A percentile compares a stretch with the other conserved stretches of the same genome.
Conservation (phyloP, 2,888 invertebrate species). For the Rhynchonema sp. region DNA sequence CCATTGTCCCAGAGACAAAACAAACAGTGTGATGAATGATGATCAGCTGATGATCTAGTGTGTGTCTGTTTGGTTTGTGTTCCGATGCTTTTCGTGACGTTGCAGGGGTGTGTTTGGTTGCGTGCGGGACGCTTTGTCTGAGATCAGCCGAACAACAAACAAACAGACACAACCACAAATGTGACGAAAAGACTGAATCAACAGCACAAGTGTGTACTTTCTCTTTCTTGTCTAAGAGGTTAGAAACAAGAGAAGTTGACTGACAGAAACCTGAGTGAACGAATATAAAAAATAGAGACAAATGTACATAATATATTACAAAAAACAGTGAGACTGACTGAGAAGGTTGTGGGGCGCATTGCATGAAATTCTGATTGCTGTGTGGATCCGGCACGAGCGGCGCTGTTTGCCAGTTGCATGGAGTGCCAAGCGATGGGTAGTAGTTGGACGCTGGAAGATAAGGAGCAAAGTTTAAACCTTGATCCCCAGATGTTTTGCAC, state of each 20-base stretch:
- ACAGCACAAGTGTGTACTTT: too few species aligned
- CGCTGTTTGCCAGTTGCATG: constrained; percentile 7
- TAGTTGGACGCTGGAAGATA: constrained; percentile 5
- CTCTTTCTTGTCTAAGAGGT: too few species aligned
- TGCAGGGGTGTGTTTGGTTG: too few species aligned
- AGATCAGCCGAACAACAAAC: too few species aligned
- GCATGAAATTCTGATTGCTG: constrained; percentile 3
- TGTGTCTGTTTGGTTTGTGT: background rate
- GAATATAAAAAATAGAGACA: too few species aligned
- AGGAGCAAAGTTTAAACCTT: background rate
- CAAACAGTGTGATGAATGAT: background rate
- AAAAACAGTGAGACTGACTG: background rate
- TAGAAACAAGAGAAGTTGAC: too few species aligned
- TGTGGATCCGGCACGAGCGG: background rate
- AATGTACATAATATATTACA: background rate
- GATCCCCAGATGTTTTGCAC: background rate
- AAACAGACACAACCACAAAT: too few species aligned
- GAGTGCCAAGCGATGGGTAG: constrained; percentile 3
- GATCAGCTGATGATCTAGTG: background rate
- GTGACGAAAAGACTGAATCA: too few species aligned
- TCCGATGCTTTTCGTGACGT: too few species aligned
- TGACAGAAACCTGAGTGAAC: too few species aligned
- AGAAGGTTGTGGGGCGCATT: constrained; percentile 5
- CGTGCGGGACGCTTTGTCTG: too few species aligned
- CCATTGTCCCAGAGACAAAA: too few species aligned